Percentiles rank a stretch among this genome's conserved stretches.
phyloP scores from a whole-genome alignment of 64 coral and sea anemone species.

The Montipora cactus region DNA sequence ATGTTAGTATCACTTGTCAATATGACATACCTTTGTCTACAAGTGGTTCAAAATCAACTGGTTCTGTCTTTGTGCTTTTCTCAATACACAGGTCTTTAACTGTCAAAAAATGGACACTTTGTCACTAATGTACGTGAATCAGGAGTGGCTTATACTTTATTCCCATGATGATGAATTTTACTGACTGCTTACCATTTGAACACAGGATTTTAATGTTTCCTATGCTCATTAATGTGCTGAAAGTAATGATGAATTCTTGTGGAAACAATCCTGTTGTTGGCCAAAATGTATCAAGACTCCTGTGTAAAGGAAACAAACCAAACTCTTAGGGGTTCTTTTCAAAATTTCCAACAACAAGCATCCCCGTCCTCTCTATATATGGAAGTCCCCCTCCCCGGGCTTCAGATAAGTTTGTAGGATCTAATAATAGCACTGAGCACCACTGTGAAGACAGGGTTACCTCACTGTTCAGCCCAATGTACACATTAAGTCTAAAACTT shows the following conservation, averaged over 20 bases:
- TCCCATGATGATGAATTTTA: not conserved
- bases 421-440: too few relatives aligned
- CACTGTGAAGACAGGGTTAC: too few relatives aligned
- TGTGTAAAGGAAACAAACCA: not conserved
- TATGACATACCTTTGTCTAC: conserved; percentile 76
- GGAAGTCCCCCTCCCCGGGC: too few relatives aligned
- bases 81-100: conserved; percentile 75
- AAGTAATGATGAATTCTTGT: conserved; percentile 91
- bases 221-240: conserved; percentile 89
- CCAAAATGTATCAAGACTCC: conserved; percentile 93
- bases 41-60: conserved; percentile 67
- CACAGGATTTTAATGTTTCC: conserved; percentile 80
- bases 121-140: not conserved
- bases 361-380: too few relatives aligned
- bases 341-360: too few relatives aligned
- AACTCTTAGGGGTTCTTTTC: too few relatives aligned
- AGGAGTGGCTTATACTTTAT: too few relatives aligned
- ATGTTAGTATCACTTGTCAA: too few relatives aligned
- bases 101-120: conserved; percentile 7
- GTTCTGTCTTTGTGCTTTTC: conserved; percentile 62
- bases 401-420: too few relatives aligned
- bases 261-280: conserved; percentile 92
- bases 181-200: conserved; percentile 83
- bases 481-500: too few relatives aligned
- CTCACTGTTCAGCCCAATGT: too few relatives aligned